These are phyloP conservation scores for Nephila pilipes DNA, from an alignment of 1,140 invertebrate genomes.

Conservation along the genomic window DNA sequence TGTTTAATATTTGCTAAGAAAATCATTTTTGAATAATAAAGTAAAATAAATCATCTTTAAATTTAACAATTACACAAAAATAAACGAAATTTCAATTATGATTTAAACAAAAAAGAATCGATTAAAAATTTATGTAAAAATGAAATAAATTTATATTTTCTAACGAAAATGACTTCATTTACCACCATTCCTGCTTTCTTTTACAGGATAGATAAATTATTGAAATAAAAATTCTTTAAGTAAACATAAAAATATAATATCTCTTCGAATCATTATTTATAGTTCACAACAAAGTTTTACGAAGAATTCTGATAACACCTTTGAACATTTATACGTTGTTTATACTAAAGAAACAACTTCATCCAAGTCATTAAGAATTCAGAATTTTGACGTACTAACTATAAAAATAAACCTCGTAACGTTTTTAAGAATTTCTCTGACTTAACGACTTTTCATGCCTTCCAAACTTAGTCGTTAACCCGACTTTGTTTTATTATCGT, in stretches of 20 bases:
- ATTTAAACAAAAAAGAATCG: not conserved
- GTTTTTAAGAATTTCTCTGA: slow-evolving; percentile 66
- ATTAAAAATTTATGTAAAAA: not conserved
- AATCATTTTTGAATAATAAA: no score
- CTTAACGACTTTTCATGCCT: slow-evolving; percentile 68
- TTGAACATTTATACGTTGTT: not conserved
- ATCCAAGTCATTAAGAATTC: slow-evolving; percentile 63
- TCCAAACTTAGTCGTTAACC: slow-evolving; percentile 36
- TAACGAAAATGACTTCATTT: not conserved
- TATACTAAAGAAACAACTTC: slow-evolving; percentile 3
- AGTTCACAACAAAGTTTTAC: not conserved
- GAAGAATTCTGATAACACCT: not conserved
- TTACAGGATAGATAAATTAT: not conserved
- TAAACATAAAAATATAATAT: not conserved
- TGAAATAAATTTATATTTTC: not conserved
- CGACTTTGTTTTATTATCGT: slow-evolving; percentile 56
- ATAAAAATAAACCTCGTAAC: slow-evolving; percentile 51
- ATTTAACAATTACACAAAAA: no score
- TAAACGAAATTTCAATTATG: no score
- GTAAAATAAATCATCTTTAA: no score
- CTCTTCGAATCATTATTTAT: not conserved
- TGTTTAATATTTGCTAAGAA: no score
- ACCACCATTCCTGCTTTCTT: not conserved
- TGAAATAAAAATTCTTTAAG: not conserved
- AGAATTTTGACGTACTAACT: not conserved